Evolutionary conservation across 1,140 invertebrate species (phyloP).

Genomic region (Eciton burchellii): DNA sequence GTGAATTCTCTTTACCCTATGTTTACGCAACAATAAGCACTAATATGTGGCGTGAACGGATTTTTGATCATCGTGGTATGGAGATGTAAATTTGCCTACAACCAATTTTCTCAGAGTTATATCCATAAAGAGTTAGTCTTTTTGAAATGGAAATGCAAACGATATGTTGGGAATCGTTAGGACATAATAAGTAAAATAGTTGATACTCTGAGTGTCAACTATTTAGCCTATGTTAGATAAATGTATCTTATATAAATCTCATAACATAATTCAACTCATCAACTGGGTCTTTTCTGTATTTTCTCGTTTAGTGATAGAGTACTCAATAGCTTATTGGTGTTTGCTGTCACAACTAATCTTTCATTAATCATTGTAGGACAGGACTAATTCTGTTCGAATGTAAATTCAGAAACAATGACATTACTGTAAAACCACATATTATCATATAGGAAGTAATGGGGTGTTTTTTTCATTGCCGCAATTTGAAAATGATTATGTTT

Average conservation of each 20-base stretch:
- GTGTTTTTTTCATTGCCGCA: constrained; percentile 74
- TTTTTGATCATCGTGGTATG: constrained; percentile 53
- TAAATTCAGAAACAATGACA: constrained; percentile 73
- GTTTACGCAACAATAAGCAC: constrained; percentile 39
- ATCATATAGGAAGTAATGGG: constrained; percentile 61
- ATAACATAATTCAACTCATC: constrained; percentile 63
- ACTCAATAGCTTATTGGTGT: constrained; percentile 79
- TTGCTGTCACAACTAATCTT: constrained; percentile 75
- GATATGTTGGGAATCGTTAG: constrained; percentile 51
- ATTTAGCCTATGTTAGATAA: constrained; percentile 51
- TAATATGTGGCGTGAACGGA: constrained; percentile 21
- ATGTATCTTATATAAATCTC: constrained; percentile 58
- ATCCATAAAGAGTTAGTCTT: constrained; percentile 42
- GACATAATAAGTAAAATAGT: constrained; percentile 57
- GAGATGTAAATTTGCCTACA: constrained; percentile 49
- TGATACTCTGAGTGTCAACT: constrained; percentile 37
- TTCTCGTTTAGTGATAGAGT: constrained; percentile 74
- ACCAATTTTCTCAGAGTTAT: constrained; percentile 48
- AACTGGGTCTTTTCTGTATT: constrained; percentile 56
- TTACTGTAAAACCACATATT: constrained; percentile 48
- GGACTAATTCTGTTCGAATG: constrained; percentile 71
- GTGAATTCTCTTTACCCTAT: constrained; percentile 35
- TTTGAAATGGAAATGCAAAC: constrained; percentile 54
- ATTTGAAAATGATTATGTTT: constrained; percentile 44
- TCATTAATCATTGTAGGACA: constrained; percentile 75